phyloP scores from a whole-genome alignment of 2,888 invertebrate species.

The Aromia moschata region DNA sequence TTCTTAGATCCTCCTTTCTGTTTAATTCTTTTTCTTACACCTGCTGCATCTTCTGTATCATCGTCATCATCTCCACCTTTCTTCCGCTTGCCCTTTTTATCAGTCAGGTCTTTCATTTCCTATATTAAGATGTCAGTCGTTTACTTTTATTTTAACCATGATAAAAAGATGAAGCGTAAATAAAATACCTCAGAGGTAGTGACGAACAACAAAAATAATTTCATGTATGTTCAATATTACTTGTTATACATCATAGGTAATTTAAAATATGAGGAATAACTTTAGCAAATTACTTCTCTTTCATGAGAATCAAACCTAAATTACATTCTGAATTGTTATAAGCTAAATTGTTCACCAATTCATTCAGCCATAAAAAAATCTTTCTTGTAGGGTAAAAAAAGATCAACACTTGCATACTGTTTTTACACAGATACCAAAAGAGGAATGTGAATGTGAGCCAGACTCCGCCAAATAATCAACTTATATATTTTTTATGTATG shows the following conservation, averaged over 20 bases:
- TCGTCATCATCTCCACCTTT: constrained; percentile 73
- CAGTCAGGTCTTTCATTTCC: constrained; percentile 82
- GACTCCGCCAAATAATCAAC: too few species aligned
- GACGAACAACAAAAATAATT: constrained; percentile 15
- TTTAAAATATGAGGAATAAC: too few species aligned
- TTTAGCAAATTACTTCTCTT: too few species aligned
- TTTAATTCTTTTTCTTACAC: constrained; percentile 81
- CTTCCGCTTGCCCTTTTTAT: constrained; percentile 72
- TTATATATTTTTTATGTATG: too few species aligned
- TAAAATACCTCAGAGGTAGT: constrained; percentile 9
- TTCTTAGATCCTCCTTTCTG: constrained; percentile 45
- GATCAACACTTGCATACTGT: too few species aligned
- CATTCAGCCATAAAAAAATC: too few species aligned
- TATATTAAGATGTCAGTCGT: constrained; percentile 55
- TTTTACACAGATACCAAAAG: too few species aligned
- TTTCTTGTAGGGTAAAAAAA: too few species aligned
- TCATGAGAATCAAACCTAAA: too few species aligned
- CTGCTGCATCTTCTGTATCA: constrained; percentile 83
- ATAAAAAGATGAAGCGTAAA: not conserved
- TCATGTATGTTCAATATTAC: constrained; percentile 5
- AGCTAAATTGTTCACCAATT: too few species aligned
- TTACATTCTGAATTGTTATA: too few species aligned
- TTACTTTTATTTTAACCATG: not conserved
- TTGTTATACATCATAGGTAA: constrained; percentile 6
- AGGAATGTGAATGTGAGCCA: too few species aligned